A percentile compares a stretch with the other conserved stretches of the same genome.
Conservation (phyloP, 2,113 vertebrate species). For the Boulengeromyrus knoepffleri region DNA sequence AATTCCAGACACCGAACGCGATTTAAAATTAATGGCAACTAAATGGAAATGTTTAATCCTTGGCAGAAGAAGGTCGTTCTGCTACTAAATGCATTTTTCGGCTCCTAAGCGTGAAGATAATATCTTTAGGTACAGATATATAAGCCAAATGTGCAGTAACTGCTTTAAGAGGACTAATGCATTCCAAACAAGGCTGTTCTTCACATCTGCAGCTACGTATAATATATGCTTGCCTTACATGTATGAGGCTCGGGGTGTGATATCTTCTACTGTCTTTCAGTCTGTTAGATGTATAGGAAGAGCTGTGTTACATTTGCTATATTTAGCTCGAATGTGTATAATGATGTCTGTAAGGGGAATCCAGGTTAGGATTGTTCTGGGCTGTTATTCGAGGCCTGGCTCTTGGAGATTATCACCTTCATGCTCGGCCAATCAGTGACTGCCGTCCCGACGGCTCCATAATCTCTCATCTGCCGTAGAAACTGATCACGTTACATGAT, state of each 20-base stretch:
- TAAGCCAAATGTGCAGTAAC: background rate
- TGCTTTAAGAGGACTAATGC: background rate
- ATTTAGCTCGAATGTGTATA: background rate
- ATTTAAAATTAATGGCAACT: background rate
- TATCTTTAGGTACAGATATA: background rate
- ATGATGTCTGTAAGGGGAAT: background rate
- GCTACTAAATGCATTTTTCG: background rate
- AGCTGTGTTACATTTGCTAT: background rate
- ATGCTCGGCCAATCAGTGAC: background rate
- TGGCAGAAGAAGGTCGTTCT: background rate
- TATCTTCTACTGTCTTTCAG: background rate
- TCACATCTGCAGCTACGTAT: background rate
- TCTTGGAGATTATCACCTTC: background rate
- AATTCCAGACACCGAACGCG: background rate
- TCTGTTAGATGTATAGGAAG: background rate
- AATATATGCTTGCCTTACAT: background rate
- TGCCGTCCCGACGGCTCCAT: background rate
- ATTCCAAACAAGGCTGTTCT: background rate
- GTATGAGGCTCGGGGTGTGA: background rate
- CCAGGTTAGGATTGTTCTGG: background rate
- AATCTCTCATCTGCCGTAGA: background rate
- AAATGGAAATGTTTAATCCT: background rate
- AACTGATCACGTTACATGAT: background rate
- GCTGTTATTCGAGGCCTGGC: background rate
- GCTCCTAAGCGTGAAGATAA: background rate